Evolutionary conservation across 2,888 invertebrate species (phyloP), one percentile per base, ranked within the genome.

Genomic region (Lasioglossum pauxillum): DNA sequence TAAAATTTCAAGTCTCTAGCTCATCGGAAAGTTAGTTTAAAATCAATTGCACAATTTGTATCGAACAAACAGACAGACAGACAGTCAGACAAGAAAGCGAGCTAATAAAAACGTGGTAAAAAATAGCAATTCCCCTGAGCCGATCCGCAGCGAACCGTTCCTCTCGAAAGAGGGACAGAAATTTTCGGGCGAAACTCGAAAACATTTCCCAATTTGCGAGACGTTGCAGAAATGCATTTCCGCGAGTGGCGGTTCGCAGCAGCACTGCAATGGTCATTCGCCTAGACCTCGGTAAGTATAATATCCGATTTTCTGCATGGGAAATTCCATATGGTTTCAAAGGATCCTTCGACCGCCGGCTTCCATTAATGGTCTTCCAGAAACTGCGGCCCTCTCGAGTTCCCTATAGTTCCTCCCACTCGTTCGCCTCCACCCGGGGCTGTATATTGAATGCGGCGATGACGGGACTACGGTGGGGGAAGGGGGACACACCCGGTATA

Each of bases 241-340:
- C 49, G 46, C 35, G 35, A 19, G 49, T 8, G 23, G 23, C 49
- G 23, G 8, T 19, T n/a, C n/a, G 27, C 27, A 27, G 27, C 14
- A 27, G 27, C n/a, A 10, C 7, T 19, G 71, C 71, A 78, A 71
- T 41, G 80, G 74, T 67, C 49, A 53, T 67, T 38, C 8, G 75
- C 38, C 38, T 41, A 23, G 23, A 35, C 38, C 27, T 19, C 38
- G 27, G 38, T 19, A 49, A 27, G 60, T 35, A 14, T 67, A 75
- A 83, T 78, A 84, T 84, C 83, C 75, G 78, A 79, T 85, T 85
- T 78, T 85, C 79, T 73, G 73, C 85, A 79, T 78, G 85, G 79
- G 72, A 84, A 84, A 76, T 84, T 76, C 79, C 84, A 67, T 75
- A 84, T 35, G 84, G 84, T 60, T 76, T 49, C 64, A 19, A 60